Evolutionary conservation across 2,113 vertebrate genomes (phyloP), one percentile per base, ranked within the genome.

Genomic region (Cairina moschata): DNA sequence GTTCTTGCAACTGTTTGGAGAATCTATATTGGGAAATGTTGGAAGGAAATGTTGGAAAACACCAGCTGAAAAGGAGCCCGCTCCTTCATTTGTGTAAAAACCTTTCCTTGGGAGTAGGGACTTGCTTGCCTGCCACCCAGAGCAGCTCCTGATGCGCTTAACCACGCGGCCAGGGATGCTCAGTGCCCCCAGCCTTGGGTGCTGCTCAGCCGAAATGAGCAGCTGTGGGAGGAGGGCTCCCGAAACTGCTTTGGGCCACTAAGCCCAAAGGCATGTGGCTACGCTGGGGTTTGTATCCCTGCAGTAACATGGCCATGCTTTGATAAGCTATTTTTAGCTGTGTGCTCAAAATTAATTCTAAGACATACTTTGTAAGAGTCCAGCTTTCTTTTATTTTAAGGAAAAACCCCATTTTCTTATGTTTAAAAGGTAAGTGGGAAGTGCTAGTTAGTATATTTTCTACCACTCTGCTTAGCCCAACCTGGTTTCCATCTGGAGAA

Each of bases 221-320:
- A 25, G 16, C 20, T 0, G 0, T 8, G n/a, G 69, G 54, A 0
- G 7, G 80, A 46, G n/a, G 69, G 54, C 34, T 76, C 58, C n/a
- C 54, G 22, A 29, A 32, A 59, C 23, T 32, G 22, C 46, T 85
- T 8, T 21, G 16, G 46, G 75, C 56, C 75, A 18, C 23, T 25
- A 50, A 1, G 9, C 25, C 3, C 18, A 28, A 18, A 8, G 4
- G 18, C 6, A 38, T 18, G 54, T 29, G n/a, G 42, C 69, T 66
- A 1, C 32, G 18, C 58, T 59, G 26, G 1, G 1, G 9, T 55
- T 11, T 13, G 1, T 44, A 8, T 76, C 68, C 32, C 6, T 4
- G 8, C 17, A 73, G 63, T 31, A 48, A 36, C 7, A 20, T 7
- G 10, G 13, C 16, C 56, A 13, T 60, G 23, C 44, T 58, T 74